Evolutionary conservation across 2,888 invertebrate species (phyloP).

Genomic region (Parthenolecanium corni): DNA sequence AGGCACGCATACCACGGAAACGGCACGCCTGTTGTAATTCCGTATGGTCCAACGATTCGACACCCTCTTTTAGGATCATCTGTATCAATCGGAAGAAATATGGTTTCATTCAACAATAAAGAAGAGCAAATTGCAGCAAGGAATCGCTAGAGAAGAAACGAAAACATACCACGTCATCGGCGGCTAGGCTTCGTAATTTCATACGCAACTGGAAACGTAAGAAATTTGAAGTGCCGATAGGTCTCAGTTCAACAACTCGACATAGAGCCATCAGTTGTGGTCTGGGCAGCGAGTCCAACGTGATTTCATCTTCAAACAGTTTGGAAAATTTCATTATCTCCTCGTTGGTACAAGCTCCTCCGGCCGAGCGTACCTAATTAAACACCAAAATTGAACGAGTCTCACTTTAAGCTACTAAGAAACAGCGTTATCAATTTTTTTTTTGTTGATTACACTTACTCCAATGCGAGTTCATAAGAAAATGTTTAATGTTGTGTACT

Average conservation of each 20-base stretch:
- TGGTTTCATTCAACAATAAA: background rate
- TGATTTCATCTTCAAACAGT: conserved; percentile 95
- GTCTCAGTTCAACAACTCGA: conserved; percentile 73
- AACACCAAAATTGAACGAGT: background rate
- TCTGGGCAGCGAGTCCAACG: conserved; percentile 81
- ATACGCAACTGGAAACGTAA: conserved; percentile 83
- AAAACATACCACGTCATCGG: conserved; percentile 67
- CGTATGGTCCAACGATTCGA: conserved; percentile 68
- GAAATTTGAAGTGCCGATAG: conserved; percentile 81
- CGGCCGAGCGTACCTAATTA: conserved; percentile 56
- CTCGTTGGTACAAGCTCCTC: conserved; percentile 65
- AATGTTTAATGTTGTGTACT: too few species aligned
- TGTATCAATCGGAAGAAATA: conserved; percentile 37
- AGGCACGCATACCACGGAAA: conserved; percentile 90
- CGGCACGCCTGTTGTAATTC: conserved; percentile 92
- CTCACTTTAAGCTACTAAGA: too few species aligned
- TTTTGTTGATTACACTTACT: too few species aligned
- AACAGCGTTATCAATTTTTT: too few species aligned
- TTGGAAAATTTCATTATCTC: conserved; percentile 96
- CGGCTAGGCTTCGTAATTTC: conserved; percentile 80
- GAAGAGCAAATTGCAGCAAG: background rate
- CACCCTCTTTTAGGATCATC: conserved; percentile 89
- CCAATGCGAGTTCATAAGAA: too few species aligned
- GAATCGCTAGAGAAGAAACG: background rate
- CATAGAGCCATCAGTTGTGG: conserved; percentile 87